A percentile compares a stretch with the other conserved stretches of the same genome.
Conservation (phyloP, 1,140 invertebrate species). For the Lepidurus couesii region DNA sequence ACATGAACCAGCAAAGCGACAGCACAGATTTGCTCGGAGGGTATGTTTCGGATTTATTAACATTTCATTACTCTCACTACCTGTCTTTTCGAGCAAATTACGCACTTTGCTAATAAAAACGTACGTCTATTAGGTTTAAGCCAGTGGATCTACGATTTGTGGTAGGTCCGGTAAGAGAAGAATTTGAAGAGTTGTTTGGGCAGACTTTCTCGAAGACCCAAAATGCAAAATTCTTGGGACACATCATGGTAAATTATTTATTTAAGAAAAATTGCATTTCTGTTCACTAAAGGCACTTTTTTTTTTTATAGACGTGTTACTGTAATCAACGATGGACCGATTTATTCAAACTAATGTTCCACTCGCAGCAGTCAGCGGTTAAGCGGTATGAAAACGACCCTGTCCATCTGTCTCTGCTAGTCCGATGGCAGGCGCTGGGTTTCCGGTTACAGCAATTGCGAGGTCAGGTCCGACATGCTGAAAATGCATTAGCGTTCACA, state of each 20-base stretch:
- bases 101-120: constrained; percentile 26
- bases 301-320: constrained; percentile 54
- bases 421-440: constrained; percentile 58
- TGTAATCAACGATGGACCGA: constrained; percentile 64
- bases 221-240: constrained; percentile 76
- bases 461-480: constrained; percentile 58
- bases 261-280: not conserved
- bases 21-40: constrained; percentile 92
- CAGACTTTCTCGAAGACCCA: constrained; percentile 69
- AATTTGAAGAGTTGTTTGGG: constrained; percentile 79
- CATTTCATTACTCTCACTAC: constrained; percentile 22
- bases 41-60: constrained; percentile 42
- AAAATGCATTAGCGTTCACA: constrained; percentile 73
- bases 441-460: constrained; percentile 64
- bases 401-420: constrained; percentile 32
- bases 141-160: constrained; percentile 85
- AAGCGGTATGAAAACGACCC: constrained; percentile 42
- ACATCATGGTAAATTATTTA: constrained; percentile 55
- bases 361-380: constrained; percentile 63
- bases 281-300: not conserved
- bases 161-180: constrained; percentile 69
- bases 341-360: constrained; percentile 68
- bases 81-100: not conserved
- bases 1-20: constrained; percentile 99
- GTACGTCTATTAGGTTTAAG: constrained; percentile 58